Evolutionary conservation across 2,797 vertebrate genomes (phyloP).

Genomic region (Schizothorax lantsangensis): DNA sequence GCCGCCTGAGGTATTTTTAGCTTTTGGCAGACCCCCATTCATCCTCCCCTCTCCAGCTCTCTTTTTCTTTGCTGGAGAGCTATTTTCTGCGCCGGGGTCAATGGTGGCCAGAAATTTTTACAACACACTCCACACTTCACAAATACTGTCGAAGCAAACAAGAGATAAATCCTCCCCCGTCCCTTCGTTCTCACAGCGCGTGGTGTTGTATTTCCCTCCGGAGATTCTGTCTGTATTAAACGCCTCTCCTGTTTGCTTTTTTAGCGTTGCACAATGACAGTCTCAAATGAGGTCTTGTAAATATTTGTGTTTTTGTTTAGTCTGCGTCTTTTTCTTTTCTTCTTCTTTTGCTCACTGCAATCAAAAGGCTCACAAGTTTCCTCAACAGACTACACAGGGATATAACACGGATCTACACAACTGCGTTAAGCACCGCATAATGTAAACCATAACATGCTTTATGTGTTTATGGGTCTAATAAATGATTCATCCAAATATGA

Average conservation of each 20-base stretch:
- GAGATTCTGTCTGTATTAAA: slow-evolving; percentile 40
- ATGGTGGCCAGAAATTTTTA: slow-evolving; percentile 50
- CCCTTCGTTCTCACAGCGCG: not conserved
- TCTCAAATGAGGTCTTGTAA: slow-evolving; percentile 30
- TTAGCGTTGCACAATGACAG: slow-evolving; percentile 14
- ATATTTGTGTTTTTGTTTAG: slow-evolving; percentile 42
- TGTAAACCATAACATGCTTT: not conserved
- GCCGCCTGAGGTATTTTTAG: slow-evolving; percentile 62
- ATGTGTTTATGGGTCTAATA: not conserved
- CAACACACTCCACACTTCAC: slow-evolving; percentile 54
- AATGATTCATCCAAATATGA: not conserved
- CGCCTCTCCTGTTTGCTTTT: slow-evolving; percentile 43
- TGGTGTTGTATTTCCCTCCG: slow-evolving; percentile 34
- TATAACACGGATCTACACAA: not conserved
- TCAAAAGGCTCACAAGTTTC: slow-evolving; percentile 1
- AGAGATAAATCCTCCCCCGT: slow-evolving; percentile 35
- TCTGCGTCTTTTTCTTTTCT: not conserved
- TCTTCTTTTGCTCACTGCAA: not conserved
- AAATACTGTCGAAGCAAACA: slow-evolving; percentile 54
- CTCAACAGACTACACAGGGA: not conserved
- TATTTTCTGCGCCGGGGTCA: slow-evolving; percentile 64
- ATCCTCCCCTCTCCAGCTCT: slow-evolving; percentile 45
- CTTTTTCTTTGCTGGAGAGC: slow-evolving; percentile 46
- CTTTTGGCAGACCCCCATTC: slow-evolving; percentile 54
- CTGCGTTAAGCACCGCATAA: not conserved